phyloP scores from a whole-genome alignment of 2,888 invertebrate species.

The Drosophila lacicola region DNA sequence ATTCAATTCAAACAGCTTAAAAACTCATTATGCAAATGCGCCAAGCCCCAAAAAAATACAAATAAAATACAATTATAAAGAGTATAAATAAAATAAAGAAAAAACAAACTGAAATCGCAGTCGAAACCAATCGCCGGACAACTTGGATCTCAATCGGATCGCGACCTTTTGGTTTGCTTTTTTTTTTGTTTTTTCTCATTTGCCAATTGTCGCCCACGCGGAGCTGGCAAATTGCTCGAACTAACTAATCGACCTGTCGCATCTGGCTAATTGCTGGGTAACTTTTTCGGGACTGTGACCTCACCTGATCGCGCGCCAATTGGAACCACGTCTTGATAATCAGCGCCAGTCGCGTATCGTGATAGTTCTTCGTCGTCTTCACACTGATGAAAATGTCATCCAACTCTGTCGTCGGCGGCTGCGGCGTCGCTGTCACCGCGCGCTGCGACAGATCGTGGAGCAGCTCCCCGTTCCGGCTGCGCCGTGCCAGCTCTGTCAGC shows the following conservation, averaged over 20 bases:
- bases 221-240: conserved; percentile 57
- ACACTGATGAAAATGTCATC: conserved; percentile 97
- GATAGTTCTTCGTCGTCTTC: conserved; percentile 96
- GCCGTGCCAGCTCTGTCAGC: conserved; percentile 80
- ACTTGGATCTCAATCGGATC: conserved; percentile 39
- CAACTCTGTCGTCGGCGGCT: conserved; percentile 89
- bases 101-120: background rate
- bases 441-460: conserved; percentile 84
- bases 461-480: conserved; percentile 83
- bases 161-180: conserved; percentile 23
- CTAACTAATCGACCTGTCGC: conserved; percentile 48
- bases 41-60: conserved; percentile 35
- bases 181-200: conserved; percentile 10
- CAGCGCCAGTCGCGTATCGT: conserved; percentile 92
- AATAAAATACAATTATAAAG: background rate
- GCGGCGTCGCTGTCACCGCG: conserved; percentile 85
- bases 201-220: conserved; percentile 65
- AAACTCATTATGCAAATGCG: conserved; percentile 80
- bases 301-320: conserved; percentile 95
- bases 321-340: conserved; percentile 98
- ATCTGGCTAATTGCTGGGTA: conserved; percentile 45
- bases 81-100: background rate
- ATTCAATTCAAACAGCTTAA: conserved; percentile 78
- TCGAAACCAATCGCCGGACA: conserved; percentile 21
- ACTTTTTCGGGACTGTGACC: conserved; percentile 48